phyloP scores from a whole-genome alignment of 2,113 vertebrate genomes.

The Zapornia atra region DNA sequence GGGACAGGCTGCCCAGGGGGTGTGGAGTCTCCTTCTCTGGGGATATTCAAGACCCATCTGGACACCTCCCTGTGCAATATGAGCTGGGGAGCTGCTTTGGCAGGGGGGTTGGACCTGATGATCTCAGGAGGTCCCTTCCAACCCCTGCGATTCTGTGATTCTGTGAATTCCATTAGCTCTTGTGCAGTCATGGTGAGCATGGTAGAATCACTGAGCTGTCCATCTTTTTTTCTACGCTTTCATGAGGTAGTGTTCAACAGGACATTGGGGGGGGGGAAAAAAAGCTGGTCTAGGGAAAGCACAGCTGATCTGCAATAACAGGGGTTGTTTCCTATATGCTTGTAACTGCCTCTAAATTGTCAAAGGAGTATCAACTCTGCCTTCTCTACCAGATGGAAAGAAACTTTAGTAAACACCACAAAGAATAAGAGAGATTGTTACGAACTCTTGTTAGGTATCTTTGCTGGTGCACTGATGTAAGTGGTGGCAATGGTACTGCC shows the following conservation, averaged over 20 bases:
- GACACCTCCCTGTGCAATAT: too few species aligned
- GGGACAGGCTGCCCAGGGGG: too few species aligned
- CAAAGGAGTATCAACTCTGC: background rate
- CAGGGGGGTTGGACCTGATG: too few species aligned
- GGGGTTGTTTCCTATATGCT: background rate
- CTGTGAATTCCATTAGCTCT: background rate
- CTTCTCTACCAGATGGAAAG: background rate
- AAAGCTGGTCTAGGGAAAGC: background rate
- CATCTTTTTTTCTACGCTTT: accelerated
- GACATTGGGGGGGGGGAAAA: background rate
- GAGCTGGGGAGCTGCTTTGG: too few species aligned
- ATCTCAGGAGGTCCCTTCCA: too few species aligned
- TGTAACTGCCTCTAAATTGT: background rate
- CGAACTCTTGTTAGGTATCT: accelerated
- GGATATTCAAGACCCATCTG: too few species aligned
- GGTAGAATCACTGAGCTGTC: background rate
- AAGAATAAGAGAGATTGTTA: background rate
- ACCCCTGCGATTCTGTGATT: too few species aligned
- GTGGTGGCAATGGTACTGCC: too few species aligned
- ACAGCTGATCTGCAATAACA: accelerated
- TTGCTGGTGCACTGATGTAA: background rate
- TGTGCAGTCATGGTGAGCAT: background rate
- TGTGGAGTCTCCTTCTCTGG: too few species aligned
- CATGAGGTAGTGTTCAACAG: background rate
- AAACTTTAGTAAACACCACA: background rate